Percentiles rank a stretch among this genome's conserved stretches.
Evolutionary conservation across 23 tunicate genomes (phyloP).

Genomic region (Botrylloides violaceus): DNA sequence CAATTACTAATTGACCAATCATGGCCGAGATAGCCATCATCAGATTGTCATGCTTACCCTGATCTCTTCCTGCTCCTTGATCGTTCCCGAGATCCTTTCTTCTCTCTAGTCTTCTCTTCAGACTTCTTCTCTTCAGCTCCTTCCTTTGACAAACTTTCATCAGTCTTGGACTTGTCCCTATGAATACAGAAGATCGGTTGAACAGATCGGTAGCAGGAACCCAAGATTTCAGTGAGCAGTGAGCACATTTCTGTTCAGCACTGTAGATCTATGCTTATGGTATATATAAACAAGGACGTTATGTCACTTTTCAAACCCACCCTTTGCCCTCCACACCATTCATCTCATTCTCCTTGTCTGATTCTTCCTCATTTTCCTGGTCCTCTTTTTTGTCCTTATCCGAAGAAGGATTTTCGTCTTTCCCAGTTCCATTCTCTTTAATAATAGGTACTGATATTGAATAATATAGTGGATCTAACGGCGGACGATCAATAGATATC

Average conservation of each 20-base stretch:
- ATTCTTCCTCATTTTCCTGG: neutral
- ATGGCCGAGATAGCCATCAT: no score
- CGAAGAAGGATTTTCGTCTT: neutral
- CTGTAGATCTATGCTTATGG: no score
- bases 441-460: neutral
- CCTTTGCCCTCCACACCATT: neutral
- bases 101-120: neutral
- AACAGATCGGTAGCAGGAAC: no score
- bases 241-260: no score
- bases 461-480: no score
- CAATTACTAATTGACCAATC: no score
- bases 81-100: neutral
- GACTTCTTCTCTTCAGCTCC: neutral
- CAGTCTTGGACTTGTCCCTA: neutral
- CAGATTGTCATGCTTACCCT: no score
- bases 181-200: neutral
- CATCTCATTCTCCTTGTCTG: constrained; percentile 2
- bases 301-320: no score
- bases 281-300: neutral
- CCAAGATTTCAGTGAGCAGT: no score
- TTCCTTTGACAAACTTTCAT: neutral
- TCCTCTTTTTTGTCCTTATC: neutral
- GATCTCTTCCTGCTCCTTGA: neutral
- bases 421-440: neutral
- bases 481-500: no score